Evolutionary conservation across 2,113 vertebrate genomes (phyloP).

Genomic region (Catharus minimus): DNA sequence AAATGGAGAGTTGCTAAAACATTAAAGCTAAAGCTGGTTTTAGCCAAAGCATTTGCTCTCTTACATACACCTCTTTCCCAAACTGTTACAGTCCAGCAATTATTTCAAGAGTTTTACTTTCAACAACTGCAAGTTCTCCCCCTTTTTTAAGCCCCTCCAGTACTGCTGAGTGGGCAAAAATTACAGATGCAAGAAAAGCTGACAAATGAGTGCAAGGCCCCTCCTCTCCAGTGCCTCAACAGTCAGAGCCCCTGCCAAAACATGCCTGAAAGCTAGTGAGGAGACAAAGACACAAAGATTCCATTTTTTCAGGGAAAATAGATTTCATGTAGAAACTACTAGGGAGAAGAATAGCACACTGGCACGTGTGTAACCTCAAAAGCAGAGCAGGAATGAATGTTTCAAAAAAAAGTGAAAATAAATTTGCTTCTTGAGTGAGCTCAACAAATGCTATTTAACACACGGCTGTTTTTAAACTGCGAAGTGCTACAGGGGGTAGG

Average conservation of each 20-base stretch:
- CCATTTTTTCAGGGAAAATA: slow-evolving; percentile 70
- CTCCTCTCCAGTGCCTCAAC: slow-evolving; percentile 67
- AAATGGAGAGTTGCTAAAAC: slow-evolving; percentile 23
- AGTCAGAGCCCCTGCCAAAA: slow-evolving; percentile 81
- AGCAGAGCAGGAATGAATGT: neutral
- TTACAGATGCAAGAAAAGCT: slow-evolving; percentile 76
- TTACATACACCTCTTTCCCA: neutral
- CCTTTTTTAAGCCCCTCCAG: slow-evolving; percentile 69
- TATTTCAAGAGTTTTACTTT: slow-evolving; percentile 61
- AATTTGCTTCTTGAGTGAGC: slow-evolving; percentile 32
- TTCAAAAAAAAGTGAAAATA: slow-evolving; percentile 49
- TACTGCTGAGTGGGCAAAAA: slow-evolving; percentile 84
- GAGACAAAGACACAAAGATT: slow-evolving; percentile 92
- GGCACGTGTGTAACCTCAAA: slow-evolving; percentile 31
- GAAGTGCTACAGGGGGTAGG: neutral
- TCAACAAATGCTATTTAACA: slow-evolving; percentile 47
- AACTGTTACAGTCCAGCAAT: slow-evolving; percentile 28
- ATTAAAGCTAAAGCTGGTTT: neutral
- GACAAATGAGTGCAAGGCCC: slow-evolving; percentile 73
- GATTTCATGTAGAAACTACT: slow-evolving; percentile 62
- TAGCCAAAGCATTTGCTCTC: neutral
- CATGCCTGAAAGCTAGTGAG: slow-evolving; percentile 78
- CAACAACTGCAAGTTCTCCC: slow-evolving; percentile 48
- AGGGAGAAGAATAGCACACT: slow-evolving; percentile 44
- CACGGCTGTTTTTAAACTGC: slow-evolving; percentile 21